These are phyloP conservation scores for Argopecten irradians DNA, from an alignment of 1,140 invertebrate genomes.

Conservation along the genomic window DNA sequence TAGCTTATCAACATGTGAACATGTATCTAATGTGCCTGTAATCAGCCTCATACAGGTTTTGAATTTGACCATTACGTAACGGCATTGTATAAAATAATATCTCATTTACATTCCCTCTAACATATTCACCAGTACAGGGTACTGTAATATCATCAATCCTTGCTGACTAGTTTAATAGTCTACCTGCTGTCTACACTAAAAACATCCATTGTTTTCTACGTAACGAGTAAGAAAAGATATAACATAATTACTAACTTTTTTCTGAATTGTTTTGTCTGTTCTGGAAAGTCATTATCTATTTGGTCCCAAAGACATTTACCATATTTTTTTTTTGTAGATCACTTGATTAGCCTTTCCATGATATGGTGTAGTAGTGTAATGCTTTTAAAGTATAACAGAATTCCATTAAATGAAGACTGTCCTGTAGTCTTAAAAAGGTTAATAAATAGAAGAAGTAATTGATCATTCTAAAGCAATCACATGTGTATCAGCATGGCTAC, in stretches of 20 bases:
- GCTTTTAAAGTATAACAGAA: no score
- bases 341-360: background rate
- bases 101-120: background rate
- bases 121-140: background rate
- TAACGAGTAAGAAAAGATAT: background rate
- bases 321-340: background rate
- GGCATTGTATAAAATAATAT: background rate
- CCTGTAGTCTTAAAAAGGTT: no score
- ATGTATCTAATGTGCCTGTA: background rate
- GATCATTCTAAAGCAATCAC: no score
- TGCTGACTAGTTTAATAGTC: background rate
- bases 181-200: background rate
- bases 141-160: background rate
- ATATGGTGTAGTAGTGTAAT: no score
- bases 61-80: background rate
- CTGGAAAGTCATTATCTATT: background rate
- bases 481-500: no score
- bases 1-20: background rate
- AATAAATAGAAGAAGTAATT: no score
- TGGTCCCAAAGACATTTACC: background rate
- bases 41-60: background rate
- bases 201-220: background rate
- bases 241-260: background rate
- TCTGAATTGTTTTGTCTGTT: background rate
- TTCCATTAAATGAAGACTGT: background rate